Evolutionary conservation across 2,888 invertebrate species (phyloP).

Genomic region (Ichneumon xanthorius): DNA sequence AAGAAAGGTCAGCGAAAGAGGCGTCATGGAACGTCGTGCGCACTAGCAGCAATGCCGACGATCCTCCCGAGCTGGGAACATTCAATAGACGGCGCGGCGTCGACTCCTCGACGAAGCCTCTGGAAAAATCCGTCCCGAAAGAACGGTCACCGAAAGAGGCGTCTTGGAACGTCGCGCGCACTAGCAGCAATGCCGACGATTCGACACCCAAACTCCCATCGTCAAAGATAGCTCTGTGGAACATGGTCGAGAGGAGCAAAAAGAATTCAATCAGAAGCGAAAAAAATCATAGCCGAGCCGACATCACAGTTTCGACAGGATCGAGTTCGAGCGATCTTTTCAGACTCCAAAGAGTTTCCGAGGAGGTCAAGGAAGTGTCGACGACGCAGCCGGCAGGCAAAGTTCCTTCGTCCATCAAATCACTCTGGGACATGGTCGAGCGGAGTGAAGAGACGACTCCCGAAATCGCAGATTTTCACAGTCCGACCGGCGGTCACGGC

Average conservation of each 20-base stretch:
- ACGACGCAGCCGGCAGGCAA: not conserved
- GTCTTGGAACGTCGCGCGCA: not conserved
- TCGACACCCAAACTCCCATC: not conserved
- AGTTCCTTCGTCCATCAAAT: not conserved
- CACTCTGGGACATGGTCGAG: not conserved
- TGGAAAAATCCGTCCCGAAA: not conserved
- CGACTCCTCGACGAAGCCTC: not conserved
- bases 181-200: not conserved
- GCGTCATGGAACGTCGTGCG: not conserved
- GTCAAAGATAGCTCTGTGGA: not conserved
- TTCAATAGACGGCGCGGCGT: not conserved
- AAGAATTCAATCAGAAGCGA: not conserved
- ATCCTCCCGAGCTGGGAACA: not conserved
- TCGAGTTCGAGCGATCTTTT: not conserved
- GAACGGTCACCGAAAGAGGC: not conserved
- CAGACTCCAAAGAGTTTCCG: not conserved
- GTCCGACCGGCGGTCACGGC: constrained; percentile 50
- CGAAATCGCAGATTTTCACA: constrained; percentile 20
- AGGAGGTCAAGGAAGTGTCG: not conserved
- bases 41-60: not conserved
- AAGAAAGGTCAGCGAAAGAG: not conserved
- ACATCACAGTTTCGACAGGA: not conserved
- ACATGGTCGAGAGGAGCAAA: not conserved
- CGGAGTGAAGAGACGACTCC: not conserved
- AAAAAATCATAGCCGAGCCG: not conserved